Base-by-base conservation (phyloP, 1,140 invertebrate species). In the Dendroctonus valens region DNA sequence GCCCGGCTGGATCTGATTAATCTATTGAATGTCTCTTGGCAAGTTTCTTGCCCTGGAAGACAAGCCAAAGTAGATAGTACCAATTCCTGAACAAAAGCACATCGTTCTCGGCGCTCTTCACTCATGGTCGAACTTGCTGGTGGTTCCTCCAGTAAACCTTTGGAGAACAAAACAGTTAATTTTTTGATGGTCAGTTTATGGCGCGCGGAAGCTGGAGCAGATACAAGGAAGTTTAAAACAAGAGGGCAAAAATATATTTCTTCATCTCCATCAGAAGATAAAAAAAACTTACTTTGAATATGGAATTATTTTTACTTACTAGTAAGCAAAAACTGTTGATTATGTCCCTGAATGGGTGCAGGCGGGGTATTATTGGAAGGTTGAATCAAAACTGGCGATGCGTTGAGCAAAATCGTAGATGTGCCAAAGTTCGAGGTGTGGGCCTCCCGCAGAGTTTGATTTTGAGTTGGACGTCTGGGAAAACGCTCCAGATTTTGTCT, bases 401-500 rank as follows among this genome's bases (percentile, higher is more conserved):
- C 70, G 50, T 76, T 76, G 50, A 76, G 70, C 64, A 78, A 69
- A 66, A 78, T 68, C 8, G 75, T 75, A n/a, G 72, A 75, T 26
- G 72, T 66, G 8, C 69, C 71, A 67, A 67, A 74, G 55, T 70
- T 73, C 7, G 74, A 73, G 44, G 71, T 65, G 53, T 72, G 70
- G 39, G 70, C 67, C 62, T 73, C 72, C 37, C 72, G 57, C 14
- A 72, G 57, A 59, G 73, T 71, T 58, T 73, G 76, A 52, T 68
- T 80, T 76, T 74, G 83, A 49, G 84, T 84, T 70, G 88, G 89
- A 65, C 92, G 85, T 73, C 92, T 86, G 67, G 93, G 92, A 78
- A 94, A 83, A 68, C 93, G 83, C 80, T 95, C 92, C 73, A 94
- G 79, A 79, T 93, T 90, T 82, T 94, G 92, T 71, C 92, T 85